Evolutionary conservation across 2,888 invertebrate species (phyloP).

Genomic region (Ischnus inquisitorius): DNA sequence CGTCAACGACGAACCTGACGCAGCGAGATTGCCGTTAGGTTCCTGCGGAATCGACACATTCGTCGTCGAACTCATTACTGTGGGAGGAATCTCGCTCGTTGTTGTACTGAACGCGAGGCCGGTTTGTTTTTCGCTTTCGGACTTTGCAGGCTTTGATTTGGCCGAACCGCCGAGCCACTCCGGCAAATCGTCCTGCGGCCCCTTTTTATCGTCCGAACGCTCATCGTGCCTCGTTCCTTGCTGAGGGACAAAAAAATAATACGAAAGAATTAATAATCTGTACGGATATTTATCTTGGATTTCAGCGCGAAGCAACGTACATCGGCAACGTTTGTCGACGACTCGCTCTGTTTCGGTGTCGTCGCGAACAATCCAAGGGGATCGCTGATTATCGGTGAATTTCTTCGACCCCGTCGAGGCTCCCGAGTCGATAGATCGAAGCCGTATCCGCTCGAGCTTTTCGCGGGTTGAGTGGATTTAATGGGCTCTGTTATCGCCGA

Average conservation of each 20-base stretch:
- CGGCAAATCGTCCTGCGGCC: slow-evolving; percentile 77
- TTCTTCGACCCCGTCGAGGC: slow-evolving; percentile 77
- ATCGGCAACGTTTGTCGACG: slow-evolving; percentile 24
- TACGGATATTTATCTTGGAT: background rate
- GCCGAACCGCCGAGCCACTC: slow-evolving; percentile 81
- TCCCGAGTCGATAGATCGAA: slow-evolving; percentile 74
- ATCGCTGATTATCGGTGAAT: slow-evolving; percentile 76
- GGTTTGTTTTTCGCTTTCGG: slow-evolving; percentile 55
- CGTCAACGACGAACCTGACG: slow-evolving; percentile 28
- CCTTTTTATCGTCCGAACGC: slow-evolving; percentile 26
- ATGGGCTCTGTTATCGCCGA: slow-evolving; percentile 58
- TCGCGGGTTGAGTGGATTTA: slow-evolving; percentile 65
- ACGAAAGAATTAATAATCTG: background rate
- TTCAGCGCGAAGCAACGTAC: slow-evolving; percentile 45
- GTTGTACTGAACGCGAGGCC: background rate
- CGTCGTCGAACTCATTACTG: slow-evolving; percentile 12
- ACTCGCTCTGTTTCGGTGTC: slow-evolving; percentile 35
- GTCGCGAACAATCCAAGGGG: slow-evolving; percentile 79
- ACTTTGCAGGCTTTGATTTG: slow-evolving; percentile 69
- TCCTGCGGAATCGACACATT: slow-evolving; percentile 17
- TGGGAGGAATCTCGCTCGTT: slow-evolving; percentile 7
- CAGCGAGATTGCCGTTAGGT: slow-evolving; percentile 5
- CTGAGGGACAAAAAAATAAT: slow-evolving; percentile 35
- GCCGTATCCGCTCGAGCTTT: slow-evolving; percentile 68
- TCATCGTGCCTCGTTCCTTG: slow-evolving; percentile 23